Evolutionary conservation across 2,888 invertebrate species (phyloP), one percentile per base, ranked within the genome.

Genomic region (Andrena fulva): DNA sequence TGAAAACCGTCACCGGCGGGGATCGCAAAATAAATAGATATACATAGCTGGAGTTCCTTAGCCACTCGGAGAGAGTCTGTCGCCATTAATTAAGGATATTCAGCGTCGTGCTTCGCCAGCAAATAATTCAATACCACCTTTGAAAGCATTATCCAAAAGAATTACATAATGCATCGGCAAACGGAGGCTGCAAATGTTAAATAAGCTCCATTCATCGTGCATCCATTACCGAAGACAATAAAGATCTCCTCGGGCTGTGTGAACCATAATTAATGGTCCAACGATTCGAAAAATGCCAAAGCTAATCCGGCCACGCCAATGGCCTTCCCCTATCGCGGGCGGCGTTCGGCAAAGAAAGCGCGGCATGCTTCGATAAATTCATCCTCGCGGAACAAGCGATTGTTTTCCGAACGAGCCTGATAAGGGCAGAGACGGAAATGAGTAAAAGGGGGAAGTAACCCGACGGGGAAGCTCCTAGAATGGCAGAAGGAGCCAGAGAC

Each of bases 341-440:
- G 64, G 62, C 62, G 60, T 81, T 63, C 60, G 54, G 60, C 62
- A 70, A 78, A 82, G 79, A 80, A 85, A 84, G 83, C 77, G 81
- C 82, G 75, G 71, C 68, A 82, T 86, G 85, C 89, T 85, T 86
- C 91, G 90, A 92, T 92, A 92, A 92, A 92, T 92, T 92, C 88
- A 90, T 91, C 90, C 89, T 85, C 83, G 79, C 85, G 81, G 86
- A 85, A 83, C 85, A 89, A 86, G 83, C 89, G 90, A 92, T 92
- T 92, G 90, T 92, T 92, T 92, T 91, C 88, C 87, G 87, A 87
- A 84, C 78, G 89, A 89, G 88, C 87, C 83, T 89, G 89, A 90
- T 92, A 92, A 92, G 91, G 89, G 91, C 90, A 89, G 89, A 85
- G 82, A 80, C 89, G 91, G 89, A 91, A 91, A 91, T 92, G 90